These are phyloP conservation scores for Trematomus loennbergii DNA, from an alignment of 2,113 vertebrate genomes.

Conservation along the genomic window DNA sequence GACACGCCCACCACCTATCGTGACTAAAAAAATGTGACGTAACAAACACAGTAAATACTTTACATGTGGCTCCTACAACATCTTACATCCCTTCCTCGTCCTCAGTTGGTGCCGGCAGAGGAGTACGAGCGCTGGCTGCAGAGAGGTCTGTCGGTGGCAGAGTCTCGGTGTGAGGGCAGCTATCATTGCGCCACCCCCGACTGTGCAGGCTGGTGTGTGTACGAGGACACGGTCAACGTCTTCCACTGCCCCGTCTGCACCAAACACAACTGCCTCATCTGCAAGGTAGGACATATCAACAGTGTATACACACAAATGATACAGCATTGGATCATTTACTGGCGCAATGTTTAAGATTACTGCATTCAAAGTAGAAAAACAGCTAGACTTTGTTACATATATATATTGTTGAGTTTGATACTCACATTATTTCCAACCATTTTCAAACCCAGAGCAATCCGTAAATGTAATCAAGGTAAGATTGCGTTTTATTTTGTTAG, in stretches of 20 bases:
- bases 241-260: slow-evolving; percentile 88
- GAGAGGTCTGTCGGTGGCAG: slow-evolving; percentile 85
- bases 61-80: too few relatives aligned
- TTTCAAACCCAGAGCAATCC: too few relatives aligned
- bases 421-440: too few relatives aligned
- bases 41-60: too few relatives aligned
- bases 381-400: too few relatives aligned
- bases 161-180: slow-evolving; percentile 88
- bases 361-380: too few relatives aligned
- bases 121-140: slow-evolving; percentile 89
- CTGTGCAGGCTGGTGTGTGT: slow-evolving; percentile 88
- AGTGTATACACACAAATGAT: not conserved
- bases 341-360: too few relatives aligned
- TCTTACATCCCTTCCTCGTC: not conserved
- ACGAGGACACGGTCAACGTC: slow-evolving; percentile 87
- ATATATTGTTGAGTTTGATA: too few relatives aligned
- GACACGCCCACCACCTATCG: too few relatives aligned
- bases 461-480: too few relatives aligned
- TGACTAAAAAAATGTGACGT: too few relatives aligned
- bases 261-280: slow-evolving; percentile 88
- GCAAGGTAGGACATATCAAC: slow-evolving; percentile 78
- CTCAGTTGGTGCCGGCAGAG: slow-evolving; percentile 76
- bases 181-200: slow-evolving; percentile 88
- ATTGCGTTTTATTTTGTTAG: too few relatives aligned
- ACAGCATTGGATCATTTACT: not conserved